phyloP scores from a whole-genome alignment of 2,888 invertebrate genomes.

The Agrilus biguttatus region DNA sequence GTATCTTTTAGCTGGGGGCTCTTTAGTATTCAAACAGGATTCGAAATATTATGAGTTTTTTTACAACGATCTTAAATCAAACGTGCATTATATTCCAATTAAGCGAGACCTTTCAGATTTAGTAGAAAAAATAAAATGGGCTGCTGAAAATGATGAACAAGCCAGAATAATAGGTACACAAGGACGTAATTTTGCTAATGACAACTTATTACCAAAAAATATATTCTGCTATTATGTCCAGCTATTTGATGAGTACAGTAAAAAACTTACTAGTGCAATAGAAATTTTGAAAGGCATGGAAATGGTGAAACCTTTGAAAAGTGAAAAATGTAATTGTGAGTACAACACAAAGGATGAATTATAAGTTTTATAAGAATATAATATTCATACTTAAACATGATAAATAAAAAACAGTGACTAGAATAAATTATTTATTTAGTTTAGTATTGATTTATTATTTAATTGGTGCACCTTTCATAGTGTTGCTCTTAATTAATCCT shows the following conservation, averaged over 20 bases:
- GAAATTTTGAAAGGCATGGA: constrained; percentile 48
- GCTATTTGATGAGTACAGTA: constrained; percentile 65
- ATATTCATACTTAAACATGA: too few relatives aligned
- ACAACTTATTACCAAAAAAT: constrained; percentile 68
- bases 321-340: constrained; percentile 27
- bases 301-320: constrained; percentile 35
- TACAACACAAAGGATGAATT: constrained; percentile 29
- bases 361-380: constrained; percentile 13
- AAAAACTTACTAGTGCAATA: constrained; percentile 42
- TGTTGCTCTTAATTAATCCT: constrained; percentile 57
- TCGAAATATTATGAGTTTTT: constrained; percentile 94
- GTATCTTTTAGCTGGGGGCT: constrained; percentile 77
- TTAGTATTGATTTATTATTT: constrained; percentile 39
- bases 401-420: too few relatives aligned
- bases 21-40: constrained; percentile 80
- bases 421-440: too few relatives aligned
- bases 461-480: constrained; percentile 68
- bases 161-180: constrained; percentile 50
- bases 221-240: constrained; percentile 79
- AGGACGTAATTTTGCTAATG: constrained; percentile 56
- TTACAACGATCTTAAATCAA: constrained; percentile 60
- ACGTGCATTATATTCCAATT: constrained; percentile 73
- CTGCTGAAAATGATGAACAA: constrained; percentile 52
- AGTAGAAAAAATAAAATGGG: constrained; percentile 64
- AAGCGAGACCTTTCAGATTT: constrained; percentile 69